These are phyloP conservation scores for Drosophila gaucha DNA, from an alignment of 2,888 invertebrate species.

Conservation along the genomic window DNA sequence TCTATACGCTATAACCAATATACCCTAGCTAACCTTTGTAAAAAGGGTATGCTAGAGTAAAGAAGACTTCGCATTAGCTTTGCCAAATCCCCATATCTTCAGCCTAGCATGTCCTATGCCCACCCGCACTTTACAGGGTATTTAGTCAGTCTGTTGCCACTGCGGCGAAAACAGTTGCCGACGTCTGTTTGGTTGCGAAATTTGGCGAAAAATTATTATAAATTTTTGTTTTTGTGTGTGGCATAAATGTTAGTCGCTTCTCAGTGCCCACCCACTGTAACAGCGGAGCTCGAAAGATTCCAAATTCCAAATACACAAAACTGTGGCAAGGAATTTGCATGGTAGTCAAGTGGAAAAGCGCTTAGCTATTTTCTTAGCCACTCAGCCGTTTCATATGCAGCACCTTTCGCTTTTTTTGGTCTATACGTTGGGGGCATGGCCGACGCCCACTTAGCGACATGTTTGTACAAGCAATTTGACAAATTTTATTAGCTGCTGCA, in stretches of 20 bases:
- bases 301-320: conserved; percentile 14
- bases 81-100: too few relatives aligned
- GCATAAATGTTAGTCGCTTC: conserved; percentile 80
- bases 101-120: not conserved
- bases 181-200: conserved; percentile 61
- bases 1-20: too few relatives aligned
- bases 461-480: conserved; percentile 67
- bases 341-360: conserved; percentile 64
- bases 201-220: conserved; percentile 76
- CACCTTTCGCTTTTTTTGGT: conserved; percentile 59
- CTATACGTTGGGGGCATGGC: conserved; percentile 22
- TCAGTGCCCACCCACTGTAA: conserved; percentile 78
- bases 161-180: conserved; percentile 40
- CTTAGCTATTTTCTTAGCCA: conserved; percentile 49
- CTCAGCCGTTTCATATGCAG: conserved; percentile 70
- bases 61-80: too few relatives aligned
- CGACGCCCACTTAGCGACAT: conserved; percentile 46
- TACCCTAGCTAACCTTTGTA: too few relatives aligned
- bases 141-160: conserved; percentile 24
- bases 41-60: too few relatives aligned
- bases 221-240: conserved; percentile 66
- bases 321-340: conserved; percentile 57
- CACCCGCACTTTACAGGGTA: conserved; percentile 16
- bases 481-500: conserved; percentile 75
- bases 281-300: conserved; percentile 29